Conservation (phyloP, 1,140 invertebrate genomes). For the Drosophila trapezifrons region DNA sequence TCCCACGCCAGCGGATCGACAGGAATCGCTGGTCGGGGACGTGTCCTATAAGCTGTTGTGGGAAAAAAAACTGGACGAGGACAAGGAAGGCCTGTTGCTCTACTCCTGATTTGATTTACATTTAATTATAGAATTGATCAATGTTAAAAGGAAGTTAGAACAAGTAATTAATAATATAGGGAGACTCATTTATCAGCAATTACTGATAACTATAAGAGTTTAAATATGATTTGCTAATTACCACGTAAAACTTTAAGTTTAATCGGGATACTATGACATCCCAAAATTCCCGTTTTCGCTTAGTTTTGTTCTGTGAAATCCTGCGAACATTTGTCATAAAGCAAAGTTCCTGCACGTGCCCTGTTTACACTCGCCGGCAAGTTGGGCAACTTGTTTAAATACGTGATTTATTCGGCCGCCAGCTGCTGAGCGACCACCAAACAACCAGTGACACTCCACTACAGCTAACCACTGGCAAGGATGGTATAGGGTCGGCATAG, state of each 20-base stretch:
- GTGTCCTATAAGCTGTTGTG: slow-evolving; percentile 56
- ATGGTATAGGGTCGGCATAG: slow-evolving; percentile 27
- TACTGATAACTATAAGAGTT: too few relatives aligned
- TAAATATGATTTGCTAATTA: too few relatives aligned
- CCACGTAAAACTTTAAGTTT: too few relatives aligned
- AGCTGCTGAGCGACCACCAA: slow-evolving; percentile 59
- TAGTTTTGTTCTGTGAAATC: slow-evolving; percentile 28
- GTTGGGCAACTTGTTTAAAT: slow-evolving; percentile 79
- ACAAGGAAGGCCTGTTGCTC: slow-evolving; percentile 49
- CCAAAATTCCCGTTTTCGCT: slow-evolving; percentile 4
- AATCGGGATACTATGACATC: slow-evolving; percentile 8
- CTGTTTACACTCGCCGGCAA: slow-evolving; percentile 67
- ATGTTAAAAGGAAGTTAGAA: too few relatives aligned
- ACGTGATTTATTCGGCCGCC: slow-evolving; percentile 79
- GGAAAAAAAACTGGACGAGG: slow-evolving; percentile 58
- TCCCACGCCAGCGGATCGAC: slow-evolving; percentile 32
- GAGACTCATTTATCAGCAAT: neutral
- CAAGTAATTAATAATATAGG: neutral
- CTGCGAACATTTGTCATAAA: slow-evolving; percentile 75
- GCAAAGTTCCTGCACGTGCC: slow-evolving; percentile 76
- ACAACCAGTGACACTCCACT: slow-evolving; percentile 40
- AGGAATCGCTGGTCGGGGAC: slow-evolving; percentile 27
- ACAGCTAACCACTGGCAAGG: slow-evolving; percentile 29
- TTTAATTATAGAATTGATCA: too few relatives aligned
- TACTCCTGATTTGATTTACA: slow-evolving; percentile 32